A percentile compares a stretch with the other conserved stretches of the same genome.
Evolutionary conservation across 2,888 invertebrate species (phyloP).

Genomic region (Xestia sexstrigata): DNA sequence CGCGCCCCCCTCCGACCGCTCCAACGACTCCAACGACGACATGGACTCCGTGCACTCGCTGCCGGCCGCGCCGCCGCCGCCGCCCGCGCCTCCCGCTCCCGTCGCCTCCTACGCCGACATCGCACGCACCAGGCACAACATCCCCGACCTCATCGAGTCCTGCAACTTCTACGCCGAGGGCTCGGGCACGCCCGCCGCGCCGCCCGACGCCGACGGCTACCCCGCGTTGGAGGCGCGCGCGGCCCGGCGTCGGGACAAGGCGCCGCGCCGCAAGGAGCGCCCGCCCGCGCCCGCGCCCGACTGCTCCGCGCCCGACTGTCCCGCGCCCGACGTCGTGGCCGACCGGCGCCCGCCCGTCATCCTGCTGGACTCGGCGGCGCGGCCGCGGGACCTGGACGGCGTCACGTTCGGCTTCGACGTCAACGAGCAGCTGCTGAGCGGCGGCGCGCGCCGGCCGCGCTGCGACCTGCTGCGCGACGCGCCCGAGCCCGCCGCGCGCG

Average conservation of each 20-base stretch:
- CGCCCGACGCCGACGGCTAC: constrained; percentile 68
- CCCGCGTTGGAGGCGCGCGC: constrained; percentile 69
- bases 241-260: constrained; percentile 64
- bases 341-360: constrained; percentile 93
- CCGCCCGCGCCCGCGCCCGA: constrained; percentile 62
- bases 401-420: constrained; percentile 96
- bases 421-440: constrained; percentile 93
- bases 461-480: constrained; percentile 78
- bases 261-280: constrained; percentile 47
- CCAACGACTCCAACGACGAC: constrained; percentile 95
- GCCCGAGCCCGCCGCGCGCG: constrained; percentile 62
- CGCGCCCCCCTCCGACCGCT: constrained; percentile 96
- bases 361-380: constrained; percentile 92
- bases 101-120: constrained; percentile 96
- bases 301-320: constrained; percentile 70
- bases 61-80: constrained; percentile 90
- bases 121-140: constrained; percentile 90
- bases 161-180: constrained; percentile 88
- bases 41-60: constrained; percentile 96
- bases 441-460: constrained; percentile 76
- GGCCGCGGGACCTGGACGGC: constrained; percentile 90
- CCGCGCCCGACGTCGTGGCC: constrained; percentile 85
- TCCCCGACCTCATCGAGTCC: constrained; percentile 89
- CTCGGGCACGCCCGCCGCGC: constrained; percentile 62
- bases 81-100: constrained; percentile 91